Base-by-base conservation (phyloP, 2,888 invertebrate species). In the Synanthedon formicaeformis region DNA sequence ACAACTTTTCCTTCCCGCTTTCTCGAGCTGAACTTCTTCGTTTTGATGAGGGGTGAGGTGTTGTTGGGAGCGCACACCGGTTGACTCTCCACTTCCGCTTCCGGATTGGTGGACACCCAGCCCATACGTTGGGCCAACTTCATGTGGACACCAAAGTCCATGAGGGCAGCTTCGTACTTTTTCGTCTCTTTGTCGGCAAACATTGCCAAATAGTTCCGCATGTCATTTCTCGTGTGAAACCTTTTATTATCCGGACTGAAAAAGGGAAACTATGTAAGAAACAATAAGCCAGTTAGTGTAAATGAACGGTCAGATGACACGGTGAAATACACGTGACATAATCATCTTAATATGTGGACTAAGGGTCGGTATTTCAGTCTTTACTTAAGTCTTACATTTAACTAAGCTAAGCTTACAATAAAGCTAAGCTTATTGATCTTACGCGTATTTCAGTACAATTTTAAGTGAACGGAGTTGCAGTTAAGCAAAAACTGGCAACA, bases 71-170 rank as follows among this genome's bases (percentile, higher is more conserved):
- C 60, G 3, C 64, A 71, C 0, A 64, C 57, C 0, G 76, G 68
- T 0, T 69, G 67, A 0, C 63, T 65, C 2, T 67, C 67, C 0
- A 64, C 59, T 0, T 60, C 55, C 0, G 41, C 51, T 13, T 51
- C 55, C 8, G 59, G 50, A 0, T 75, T 72, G 13, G 57, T 62
- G 0, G 65, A 56, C 55, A 78, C 78, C 87, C 88, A 88, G 13
- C 88, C 87, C 68, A 88, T 75, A 0, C 84, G 74, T 0, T 86
- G 65, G 0, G 88, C 67, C 18, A 85, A 62, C 59, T 88, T 88
- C 50, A 87, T 61, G 58, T 88, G 88, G 0, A 81, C 76, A 1
- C 86, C 84, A 51, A 88, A 88, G 59, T 88, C 88, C 48, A 78
- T 59, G 2, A 88, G 65, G 1, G 74, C 79, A 12, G 64, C 52